Base-by-base conservation (phyloP, 2,888 invertebrate genomes). In the Xestia xanthographa region DNA sequence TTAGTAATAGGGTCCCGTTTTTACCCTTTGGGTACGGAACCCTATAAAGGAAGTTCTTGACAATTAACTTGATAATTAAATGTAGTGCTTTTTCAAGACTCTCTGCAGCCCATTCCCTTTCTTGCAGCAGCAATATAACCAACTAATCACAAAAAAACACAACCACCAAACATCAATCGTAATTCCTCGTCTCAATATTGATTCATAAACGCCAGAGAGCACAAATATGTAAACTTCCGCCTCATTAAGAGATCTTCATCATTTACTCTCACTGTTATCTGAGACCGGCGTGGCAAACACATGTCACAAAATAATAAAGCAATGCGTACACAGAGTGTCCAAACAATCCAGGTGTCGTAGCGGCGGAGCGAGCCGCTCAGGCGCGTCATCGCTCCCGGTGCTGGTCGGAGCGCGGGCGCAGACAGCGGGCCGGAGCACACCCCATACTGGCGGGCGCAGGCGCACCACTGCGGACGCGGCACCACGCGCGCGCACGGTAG, bases 311-410 rank as follows among this genome's bases (percentile, higher is more conserved):
- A 88, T 85, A 91, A 91, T 88, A 90, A 92, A 90, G 88, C 85
- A 91, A 92, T 92, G 92, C 96, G 93, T 96, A 96, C 96, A 95
- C 94, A 95, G 88, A 96, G 90, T 86, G 93, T 95, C 95, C 94
- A 95, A 89, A 93, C 91, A 92, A 94, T 93, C 92, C 92, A 92
- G 90, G 86, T 87, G 88, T 89, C 87, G 87, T 89, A 87, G 88
- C 86, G 86, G 91, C 89, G 83, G 88, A 86, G 82, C 77, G 77
- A 68, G 90, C 89, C 89, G 90, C 91, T 84, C 79, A 72, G 82
- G 87, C 88, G 87, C 89, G 85, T 88, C 91, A 92, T 91, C 88
- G 87, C 91, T 86, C 85, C 76, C 75, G 83, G 88, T 86, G 87
- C 84, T 84, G 83, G 82, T 87, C 85, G 77, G 83, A 79, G 86